These are phyloP conservation scores for Melinaea marsaeus DNA, from an alignment of 2,888 invertebrate species.

Conservation along the genomic window DNA sequence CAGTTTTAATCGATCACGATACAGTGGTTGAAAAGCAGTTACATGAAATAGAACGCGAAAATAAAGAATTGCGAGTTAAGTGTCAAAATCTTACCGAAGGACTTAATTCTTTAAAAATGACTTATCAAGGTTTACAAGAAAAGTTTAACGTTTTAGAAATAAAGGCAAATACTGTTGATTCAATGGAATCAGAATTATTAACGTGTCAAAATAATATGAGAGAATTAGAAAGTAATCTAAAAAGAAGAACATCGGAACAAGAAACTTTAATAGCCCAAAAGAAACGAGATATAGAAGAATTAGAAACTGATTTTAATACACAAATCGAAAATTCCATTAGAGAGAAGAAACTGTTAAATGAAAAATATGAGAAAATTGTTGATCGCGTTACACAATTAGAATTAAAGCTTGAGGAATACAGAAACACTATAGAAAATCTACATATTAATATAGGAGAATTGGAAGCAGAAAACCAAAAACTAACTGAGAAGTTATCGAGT, in stretches of 20 bases:
- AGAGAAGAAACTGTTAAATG: slow-evolving; percentile 68
- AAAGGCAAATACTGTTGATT: slow-evolving; percentile 56
- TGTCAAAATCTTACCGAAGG: slow-evolving; percentile 73
- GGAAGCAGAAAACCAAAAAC: slow-evolving; percentile 52
- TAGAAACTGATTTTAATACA: slow-evolving; percentile 67
- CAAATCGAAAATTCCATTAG: slow-evolving; percentile 69
- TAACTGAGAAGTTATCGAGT: slow-evolving; percentile 44
- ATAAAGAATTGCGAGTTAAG: slow-evolving; percentile 75
- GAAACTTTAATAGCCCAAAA: slow-evolving; percentile 62
- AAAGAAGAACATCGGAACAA: slow-evolving; percentile 54
- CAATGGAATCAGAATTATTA: slow-evolving; percentile 50
- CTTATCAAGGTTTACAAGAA: slow-evolving; percentile 63
- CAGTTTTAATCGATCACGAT: slow-evolving; percentile 79
- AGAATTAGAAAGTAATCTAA: slow-evolving; percentile 66
- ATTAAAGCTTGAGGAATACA: slow-evolving; percentile 56
- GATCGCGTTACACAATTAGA: slow-evolving; percentile 66
- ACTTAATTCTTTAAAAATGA: slow-evolving; percentile 67
- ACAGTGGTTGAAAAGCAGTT: slow-evolving; percentile 80
- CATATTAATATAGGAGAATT: slow-evolving; percentile 57
- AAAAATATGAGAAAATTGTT: slow-evolving; percentile 69
- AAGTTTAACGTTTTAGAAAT: slow-evolving; percentile 54
- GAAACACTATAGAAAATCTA: slow-evolving; percentile 52
- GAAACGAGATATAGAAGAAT: slow-evolving; percentile 63
- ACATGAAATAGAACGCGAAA: slow-evolving; percentile 77
- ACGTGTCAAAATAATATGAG: slow-evolving; percentile 57